Conservation (phyloP, 2,113 vertebrate species). For the Nematolebias whitei region DNA sequence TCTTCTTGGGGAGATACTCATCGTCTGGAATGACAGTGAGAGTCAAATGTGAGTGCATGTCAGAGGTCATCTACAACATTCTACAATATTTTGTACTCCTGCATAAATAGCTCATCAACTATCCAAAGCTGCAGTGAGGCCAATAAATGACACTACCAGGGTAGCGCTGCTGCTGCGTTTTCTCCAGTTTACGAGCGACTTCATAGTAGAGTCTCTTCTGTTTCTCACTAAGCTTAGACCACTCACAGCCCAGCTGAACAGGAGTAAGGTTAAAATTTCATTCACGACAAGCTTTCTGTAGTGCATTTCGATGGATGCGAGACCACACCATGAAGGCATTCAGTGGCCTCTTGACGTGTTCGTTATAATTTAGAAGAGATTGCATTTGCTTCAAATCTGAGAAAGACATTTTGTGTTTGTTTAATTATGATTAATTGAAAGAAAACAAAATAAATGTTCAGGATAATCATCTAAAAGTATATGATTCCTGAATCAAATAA, state of each 20-base stretch:
- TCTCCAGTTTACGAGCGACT: slow-evolving; percentile 83
- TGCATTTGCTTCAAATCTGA: slow-evolving; percentile 80
- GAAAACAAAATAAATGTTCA: no score
- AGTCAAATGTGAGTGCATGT: background rate
- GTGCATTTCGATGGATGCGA: slow-evolving; percentile 79
- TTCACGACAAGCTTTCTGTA: slow-evolving; percentile 78
- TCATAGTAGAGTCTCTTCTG: slow-evolving; percentile 87
- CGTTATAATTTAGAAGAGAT: slow-evolving; percentile 73
- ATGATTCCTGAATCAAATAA: no score
- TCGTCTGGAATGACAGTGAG: slow-evolving; percentile 28
- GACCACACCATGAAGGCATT: slow-evolving; percentile 90
- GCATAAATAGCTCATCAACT: background rate
- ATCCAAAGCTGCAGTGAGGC: background rate
- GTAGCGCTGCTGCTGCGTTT: slow-evolving; percentile 82
- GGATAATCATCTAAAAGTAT: no score
- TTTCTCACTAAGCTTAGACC: slow-evolving; percentile 86
- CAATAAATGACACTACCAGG: no score
- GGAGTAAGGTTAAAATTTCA: slow-evolving; percentile 79
- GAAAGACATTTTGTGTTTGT: slow-evolving; percentile 14
- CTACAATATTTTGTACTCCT: background rate
- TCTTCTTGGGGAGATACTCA: slow-evolving; percentile 2
- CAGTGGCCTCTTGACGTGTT: slow-evolving; percentile 85
- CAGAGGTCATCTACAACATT: background rate
- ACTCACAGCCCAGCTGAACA: slow-evolving; percentile 83
- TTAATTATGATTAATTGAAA: background rate